These are phyloP conservation scores for Phrixothrix hirtus DNA, from an alignment of 2,888 invertebrate species.

Conservation along the genomic window DNA sequence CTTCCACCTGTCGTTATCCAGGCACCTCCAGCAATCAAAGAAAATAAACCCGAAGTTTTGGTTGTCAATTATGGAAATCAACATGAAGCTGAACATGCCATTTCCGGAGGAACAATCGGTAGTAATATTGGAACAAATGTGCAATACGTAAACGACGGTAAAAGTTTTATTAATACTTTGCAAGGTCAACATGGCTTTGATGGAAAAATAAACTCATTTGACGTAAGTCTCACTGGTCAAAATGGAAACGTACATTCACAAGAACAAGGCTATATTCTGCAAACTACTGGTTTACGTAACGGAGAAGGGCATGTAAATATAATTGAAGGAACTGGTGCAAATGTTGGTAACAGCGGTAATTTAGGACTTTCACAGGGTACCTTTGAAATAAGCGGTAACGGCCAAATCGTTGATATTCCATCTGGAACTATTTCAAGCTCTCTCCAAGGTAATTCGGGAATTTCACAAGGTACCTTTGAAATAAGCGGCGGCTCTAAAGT, in stretches of 20 bases:
- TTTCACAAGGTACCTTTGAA: background rate
- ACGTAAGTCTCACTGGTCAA: background rate
- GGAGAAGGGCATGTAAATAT: background rate
- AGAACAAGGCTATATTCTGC: background rate
- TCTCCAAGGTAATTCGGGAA: background rate
- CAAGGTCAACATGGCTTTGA: background rate
- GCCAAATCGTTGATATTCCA: no score
- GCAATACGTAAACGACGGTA: background rate
- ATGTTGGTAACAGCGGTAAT: background rate
- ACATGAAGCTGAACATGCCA: constrained; percentile 36
- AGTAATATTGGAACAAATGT: background rate
- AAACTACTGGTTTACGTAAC: background rate
- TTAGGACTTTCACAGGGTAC: no score
- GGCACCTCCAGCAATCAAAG: constrained; percentile 73
- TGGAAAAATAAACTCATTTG: background rate
- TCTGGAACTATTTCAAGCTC: background rate
- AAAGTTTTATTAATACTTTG: background rate
- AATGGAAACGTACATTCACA: background rate
- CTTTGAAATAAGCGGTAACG: background rate
- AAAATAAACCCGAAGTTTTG: constrained; percentile 85
- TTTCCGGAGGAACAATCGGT: constrained; percentile 11
- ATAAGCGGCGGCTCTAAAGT: background rate
- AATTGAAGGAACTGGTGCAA: no score
- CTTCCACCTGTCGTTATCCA: constrained; percentile 77
- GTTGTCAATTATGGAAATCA: constrained; percentile 75